Percentiles rank a stretch among this genome's conserved stretches.
Conservation (phyloP, 2,113 vertebrate species). For the Aegotheles bennettii region DNA sequence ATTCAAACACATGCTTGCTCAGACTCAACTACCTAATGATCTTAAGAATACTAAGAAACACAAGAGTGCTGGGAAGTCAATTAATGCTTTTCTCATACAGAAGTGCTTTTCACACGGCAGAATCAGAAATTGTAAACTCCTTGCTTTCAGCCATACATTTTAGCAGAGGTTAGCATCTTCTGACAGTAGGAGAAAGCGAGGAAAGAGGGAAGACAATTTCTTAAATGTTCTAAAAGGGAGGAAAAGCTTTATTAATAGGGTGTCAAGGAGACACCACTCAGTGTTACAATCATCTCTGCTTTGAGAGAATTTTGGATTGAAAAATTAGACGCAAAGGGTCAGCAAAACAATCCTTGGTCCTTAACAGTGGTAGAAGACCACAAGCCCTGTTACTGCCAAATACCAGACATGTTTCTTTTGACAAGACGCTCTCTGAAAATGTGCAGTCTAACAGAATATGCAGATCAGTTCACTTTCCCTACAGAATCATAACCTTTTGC, state of each 20-base stretch:
- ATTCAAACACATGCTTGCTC: accelerated
- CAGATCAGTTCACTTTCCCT: neutral
- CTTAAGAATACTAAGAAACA: neutral
- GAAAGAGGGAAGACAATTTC: neutral
- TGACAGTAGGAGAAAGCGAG: neutral
- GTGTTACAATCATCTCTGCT: neutral
- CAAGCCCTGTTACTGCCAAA: neutral
- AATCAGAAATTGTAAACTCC: neutral
- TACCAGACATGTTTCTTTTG: neutral
- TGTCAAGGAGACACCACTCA: neutral
- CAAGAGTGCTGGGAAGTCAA: neutral
- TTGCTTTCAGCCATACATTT: neutral
- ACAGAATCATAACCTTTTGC: neutral
- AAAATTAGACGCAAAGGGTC: neutral
- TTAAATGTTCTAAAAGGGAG: neutral
- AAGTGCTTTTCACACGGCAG: neutral
- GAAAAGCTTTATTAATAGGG: neutral
- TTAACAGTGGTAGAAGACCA: neutral
- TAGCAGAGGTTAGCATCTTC: neutral
- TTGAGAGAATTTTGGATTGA: neutral
- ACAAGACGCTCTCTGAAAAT: neutral
- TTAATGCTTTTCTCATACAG: neutral
- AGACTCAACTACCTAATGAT: neutral
- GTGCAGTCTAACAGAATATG: neutral
- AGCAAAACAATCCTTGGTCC: neutral